phyloP scores from a whole-genome alignment of 2,113 vertebrate species.

The Procavia capensis region DNA sequence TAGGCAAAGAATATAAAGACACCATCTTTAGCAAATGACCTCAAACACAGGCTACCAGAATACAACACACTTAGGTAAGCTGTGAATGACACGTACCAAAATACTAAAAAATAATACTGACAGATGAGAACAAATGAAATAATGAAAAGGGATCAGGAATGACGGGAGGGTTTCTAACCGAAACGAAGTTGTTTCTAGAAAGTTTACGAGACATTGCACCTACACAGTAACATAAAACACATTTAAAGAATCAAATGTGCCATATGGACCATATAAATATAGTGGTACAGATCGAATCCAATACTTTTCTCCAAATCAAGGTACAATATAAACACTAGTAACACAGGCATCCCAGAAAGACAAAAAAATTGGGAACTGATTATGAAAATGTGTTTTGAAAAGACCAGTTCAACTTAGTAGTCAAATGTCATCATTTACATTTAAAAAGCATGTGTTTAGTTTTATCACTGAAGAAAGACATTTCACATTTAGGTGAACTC shows the following conservation, averaged over 20 bases:
- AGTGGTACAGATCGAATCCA: not conserved
- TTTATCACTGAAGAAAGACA: conserved; percentile 59
- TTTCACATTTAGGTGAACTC: conserved; percentile 60
- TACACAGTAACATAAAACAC: conserved; percentile 77
- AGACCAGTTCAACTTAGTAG: conserved; percentile 61
- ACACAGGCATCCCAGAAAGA: conserved; percentile 62
- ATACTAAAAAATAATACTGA: conserved; percentile 75
- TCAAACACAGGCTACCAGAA: conserved; percentile 51
- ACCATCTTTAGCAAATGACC: conserved; percentile 59
- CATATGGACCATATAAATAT: conserved; percentile 73
- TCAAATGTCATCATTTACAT: conserved; percentile 69
- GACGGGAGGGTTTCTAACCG: conserved; percentile 80
- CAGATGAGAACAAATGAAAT: conserved; percentile 65
- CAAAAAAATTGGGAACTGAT: conserved; percentile 56
- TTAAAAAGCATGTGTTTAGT: not conserved
- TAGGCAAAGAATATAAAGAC: conserved; percentile 66
- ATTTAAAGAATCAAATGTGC: conserved; percentile 83
- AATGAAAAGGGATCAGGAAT: conserved; percentile 33
- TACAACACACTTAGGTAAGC: conserved; percentile 36
- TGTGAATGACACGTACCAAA: conserved; percentile 55
- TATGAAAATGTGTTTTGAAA: conserved; percentile 64
- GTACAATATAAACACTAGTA: conserved; percentile 65
- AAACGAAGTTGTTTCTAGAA: conserved; percentile 35
- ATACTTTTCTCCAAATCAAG: conserved; percentile 57
- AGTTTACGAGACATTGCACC: conserved; percentile 70